Base-by-base conservation (phyloP, 2,888 invertebrate species). In the Drosophila tanythrix region DNA sequence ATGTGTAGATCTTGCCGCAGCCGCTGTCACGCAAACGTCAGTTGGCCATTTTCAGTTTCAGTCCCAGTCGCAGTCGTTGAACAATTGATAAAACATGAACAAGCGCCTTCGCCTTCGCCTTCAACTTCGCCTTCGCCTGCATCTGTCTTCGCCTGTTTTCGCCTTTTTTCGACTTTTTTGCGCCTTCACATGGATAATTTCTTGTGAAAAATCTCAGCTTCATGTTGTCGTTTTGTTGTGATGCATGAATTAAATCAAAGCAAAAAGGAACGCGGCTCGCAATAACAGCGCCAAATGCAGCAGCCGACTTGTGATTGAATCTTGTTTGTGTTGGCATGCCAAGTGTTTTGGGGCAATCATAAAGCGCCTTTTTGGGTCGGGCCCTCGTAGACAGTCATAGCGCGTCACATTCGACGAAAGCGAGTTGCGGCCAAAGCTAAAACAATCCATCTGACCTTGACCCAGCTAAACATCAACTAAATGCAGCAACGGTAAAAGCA, bases 161-260 rank as follows among this genome's bases (percentile, higher is more conserved):
- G 71, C 68, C 64, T 73, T 57, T 76, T 72, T 71, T 78, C 64
- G 64, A 67, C 55, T 58, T 88, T 66, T 82, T 83, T 82, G 72
- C 76, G 79, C 75, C 75, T 79, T 71, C 82, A 74, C 78, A 85
- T 76, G 52, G 69, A 66, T 61, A 81, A 69, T 90, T 90, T 90
- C 90, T 87, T 89, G 89, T 84, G 89, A 87, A 87, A 87, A 89
- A 90, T 86, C 87, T 81, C 90, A 59, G 84, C 82, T 81, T 81
- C 67, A 60, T 88, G 82, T 89, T 66, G 56, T 53, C 59, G 62
- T 70, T 60, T 35, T 64, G 46, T 52, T 69, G 57, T 59, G 66
- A 69, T 66, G 74, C 85, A 77, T 88, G 76, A 84, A 87, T 81
- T 82, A 72, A 76, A 83, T 76, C 77, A 79, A 82, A 82, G 66